Percentiles rank a stretch among this genome's conserved stretches.
phyloP scores from a whole-genome alignment of 2,888 invertebrate genomes.

The Xestia rhomboidea region DNA sequence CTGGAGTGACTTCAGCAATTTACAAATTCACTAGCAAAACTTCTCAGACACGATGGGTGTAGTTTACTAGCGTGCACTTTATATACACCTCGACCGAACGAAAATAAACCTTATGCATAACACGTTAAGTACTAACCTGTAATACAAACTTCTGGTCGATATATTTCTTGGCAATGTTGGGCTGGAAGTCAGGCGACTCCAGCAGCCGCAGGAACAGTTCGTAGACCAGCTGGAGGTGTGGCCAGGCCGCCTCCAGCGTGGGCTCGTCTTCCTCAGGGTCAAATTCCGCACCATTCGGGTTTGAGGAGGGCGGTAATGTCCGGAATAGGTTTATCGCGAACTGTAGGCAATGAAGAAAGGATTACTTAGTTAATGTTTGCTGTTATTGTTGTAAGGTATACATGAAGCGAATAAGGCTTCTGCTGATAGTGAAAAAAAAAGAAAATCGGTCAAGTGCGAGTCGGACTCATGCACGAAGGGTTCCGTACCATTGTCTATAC shows the following conservation, averaged over 20 bases:
- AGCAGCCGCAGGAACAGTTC: slow-evolving; percentile 95
- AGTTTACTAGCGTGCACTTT: not conserved
- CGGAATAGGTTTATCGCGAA: slow-evolving; percentile 97
- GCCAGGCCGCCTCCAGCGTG: slow-evolving; percentile 98
- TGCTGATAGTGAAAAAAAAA: too few relatives aligned
- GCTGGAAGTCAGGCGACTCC: slow-evolving; percentile 98
- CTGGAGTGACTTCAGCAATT: not conserved
- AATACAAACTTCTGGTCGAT: slow-evolving; percentile 99
- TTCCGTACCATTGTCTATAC: too few relatives aligned
- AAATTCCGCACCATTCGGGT: slow-evolving; percentile 96
- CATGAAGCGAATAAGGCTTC: too few relatives aligned
- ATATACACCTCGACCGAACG: not conserved
- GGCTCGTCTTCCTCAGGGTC: slow-evolving; percentile 99
- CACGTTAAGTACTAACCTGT: slow-evolving; percentile 92
- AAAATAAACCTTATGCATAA: not conserved
- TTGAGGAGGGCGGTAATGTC: slow-evolving; percentile 95
- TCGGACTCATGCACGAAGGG: too few relatives aligned
- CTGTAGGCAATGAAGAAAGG: slow-evolving; percentile 81
- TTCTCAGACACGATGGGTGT: not conserved
- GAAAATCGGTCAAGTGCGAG: too few relatives aligned
- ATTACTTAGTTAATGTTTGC: not conserved
- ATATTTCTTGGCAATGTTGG: slow-evolving; percentile 97
- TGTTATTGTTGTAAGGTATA: not conserved
- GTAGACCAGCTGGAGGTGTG: slow-evolving; percentile 96
- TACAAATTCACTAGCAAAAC: not conserved